Evolutionary conservation across 2,888 invertebrate species (phyloP), one percentile per base, ranked within the genome.

Genomic region (Tenthredo mesomela): DNA sequence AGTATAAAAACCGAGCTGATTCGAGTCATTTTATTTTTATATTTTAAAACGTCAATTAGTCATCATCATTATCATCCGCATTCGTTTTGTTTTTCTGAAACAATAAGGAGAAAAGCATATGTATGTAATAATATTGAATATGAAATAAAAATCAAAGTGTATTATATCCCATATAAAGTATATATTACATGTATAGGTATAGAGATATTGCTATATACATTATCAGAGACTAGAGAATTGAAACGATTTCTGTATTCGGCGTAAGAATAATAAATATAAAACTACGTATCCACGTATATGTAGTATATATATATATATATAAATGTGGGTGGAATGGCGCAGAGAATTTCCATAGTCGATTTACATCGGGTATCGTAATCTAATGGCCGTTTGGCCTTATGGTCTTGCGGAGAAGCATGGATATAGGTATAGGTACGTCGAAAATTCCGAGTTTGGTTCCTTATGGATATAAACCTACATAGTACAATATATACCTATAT

Each of bases 1-100:
- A 92, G 92, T 88, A 93, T 90, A 90, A 93, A 92, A 88, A 92
- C 90, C 87, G 93, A 91, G 89, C 90, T 92, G 91, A 91, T 91
- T 86, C 90, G 90, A 89, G 92, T 92, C 93, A 93, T 93, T 90
- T 92, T 90, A 90, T 9, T 25, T 73, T 6, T 25, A 29, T n/a
- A n/a, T n/a, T n/a, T 43, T 18, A 12, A 12, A 2, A 40, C 40
- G 33, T 80, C 80, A 77, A 33, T 61, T 80, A 6, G n/a, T 58
- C 37, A 37, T 37, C 70, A 15, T 70, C 70, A 43, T 40, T 21
- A 5, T 40, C 29, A 25, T 61, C 80, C 10, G 33, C 5, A 21
- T 25, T 40, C 29, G 29, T 61, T 10, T 21, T 12, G 10, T 25
- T 25, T 61, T 54, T 7, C 54, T 54, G 54, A 7, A n/a, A 54